Evolutionary conservation across 2,888 invertebrate species (phyloP).

Genomic region (Therioaphis trifolii): DNA sequence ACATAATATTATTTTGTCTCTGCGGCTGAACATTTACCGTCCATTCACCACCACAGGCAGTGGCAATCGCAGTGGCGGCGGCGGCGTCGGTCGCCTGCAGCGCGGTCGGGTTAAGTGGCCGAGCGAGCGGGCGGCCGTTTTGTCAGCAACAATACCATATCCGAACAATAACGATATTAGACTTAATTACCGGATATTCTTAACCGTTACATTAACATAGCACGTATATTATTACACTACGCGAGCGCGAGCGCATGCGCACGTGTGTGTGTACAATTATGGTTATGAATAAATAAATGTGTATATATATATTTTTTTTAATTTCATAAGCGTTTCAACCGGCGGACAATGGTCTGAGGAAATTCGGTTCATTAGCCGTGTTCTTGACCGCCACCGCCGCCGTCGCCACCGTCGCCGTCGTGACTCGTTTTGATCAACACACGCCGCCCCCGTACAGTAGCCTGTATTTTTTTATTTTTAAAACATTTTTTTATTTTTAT

Average conservation of each 20-base stretch:
- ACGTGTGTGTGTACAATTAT: neutral
- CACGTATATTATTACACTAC: neutral
- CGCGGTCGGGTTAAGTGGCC: constrained; percentile 56
- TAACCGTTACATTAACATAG: constrained; percentile 44
- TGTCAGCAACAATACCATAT: constrained; percentile 25
- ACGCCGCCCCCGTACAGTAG: neutral
- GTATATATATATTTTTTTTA: neutral
- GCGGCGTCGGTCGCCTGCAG: constrained; percentile 32
- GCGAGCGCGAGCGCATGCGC: neutral
- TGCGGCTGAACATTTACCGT: constrained; percentile 50
- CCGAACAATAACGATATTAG: constrained; percentile 34
- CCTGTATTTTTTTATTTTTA: neutral
- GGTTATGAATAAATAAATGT: neutral
- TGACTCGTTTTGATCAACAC: neutral
- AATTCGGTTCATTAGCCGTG: neutral
- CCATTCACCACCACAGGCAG: constrained; percentile 4
- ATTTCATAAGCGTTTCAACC: neutral
- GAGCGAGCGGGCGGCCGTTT: constrained; percentile 31
- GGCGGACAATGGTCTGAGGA: neutral
- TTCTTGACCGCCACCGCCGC: neutral
- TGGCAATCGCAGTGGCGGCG: constrained; percentile 14
- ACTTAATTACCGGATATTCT: constrained; percentile 57
- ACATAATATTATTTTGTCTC: constrained; percentile 57
- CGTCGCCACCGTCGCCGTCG: neutral
- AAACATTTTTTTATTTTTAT: too few species aligned